Conservation (phyloP, 2,797 vertebrate genomes). For the Brachyrhaphis roseni region DNA sequence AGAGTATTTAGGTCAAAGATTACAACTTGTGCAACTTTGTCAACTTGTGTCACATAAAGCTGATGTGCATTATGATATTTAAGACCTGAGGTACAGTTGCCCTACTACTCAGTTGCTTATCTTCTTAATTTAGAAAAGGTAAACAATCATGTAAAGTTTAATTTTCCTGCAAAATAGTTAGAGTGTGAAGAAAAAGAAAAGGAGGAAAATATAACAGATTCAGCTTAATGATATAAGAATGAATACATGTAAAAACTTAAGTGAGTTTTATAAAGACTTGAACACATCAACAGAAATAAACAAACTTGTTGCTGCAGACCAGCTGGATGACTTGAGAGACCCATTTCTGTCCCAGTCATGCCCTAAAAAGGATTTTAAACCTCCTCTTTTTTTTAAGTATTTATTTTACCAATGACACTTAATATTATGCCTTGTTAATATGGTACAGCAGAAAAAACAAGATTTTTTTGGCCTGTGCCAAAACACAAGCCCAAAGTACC, state of each 20-base stretch:
- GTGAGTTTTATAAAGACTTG: conserved; percentile 36
- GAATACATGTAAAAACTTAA: conserved; percentile 21
- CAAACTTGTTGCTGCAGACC: conserved; percentile 29
- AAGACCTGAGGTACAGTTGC: neutral
- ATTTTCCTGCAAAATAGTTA: neutral
- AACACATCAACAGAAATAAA: conserved; percentile 38
- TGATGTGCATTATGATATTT: neutral
- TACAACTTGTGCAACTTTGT: neutral
- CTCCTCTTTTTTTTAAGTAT: conserved; percentile 26
- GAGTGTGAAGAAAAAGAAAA: neutral
- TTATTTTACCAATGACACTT: conserved; percentile 37
- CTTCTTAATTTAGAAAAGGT: neutral
- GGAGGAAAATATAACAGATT: neutral
- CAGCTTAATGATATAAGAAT: neutral
- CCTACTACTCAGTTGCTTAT: neutral
- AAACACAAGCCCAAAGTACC: conserved; percentile 48
- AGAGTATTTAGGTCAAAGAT: neutral
- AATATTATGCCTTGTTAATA: conserved; percentile 56
- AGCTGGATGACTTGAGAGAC: conserved; percentile 52
- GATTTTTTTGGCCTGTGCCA: conserved; percentile 31
- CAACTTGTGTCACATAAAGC: neutral
- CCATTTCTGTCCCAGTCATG: conserved; percentile 48
- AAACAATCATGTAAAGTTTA: neutral
- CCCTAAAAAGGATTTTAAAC: conserved; percentile 73
- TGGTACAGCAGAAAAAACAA: conserved; percentile 32